Evolutionary conservation across 2,113 vertebrate species (phyloP).

Genomic region (Nibea albiflora): DNA sequence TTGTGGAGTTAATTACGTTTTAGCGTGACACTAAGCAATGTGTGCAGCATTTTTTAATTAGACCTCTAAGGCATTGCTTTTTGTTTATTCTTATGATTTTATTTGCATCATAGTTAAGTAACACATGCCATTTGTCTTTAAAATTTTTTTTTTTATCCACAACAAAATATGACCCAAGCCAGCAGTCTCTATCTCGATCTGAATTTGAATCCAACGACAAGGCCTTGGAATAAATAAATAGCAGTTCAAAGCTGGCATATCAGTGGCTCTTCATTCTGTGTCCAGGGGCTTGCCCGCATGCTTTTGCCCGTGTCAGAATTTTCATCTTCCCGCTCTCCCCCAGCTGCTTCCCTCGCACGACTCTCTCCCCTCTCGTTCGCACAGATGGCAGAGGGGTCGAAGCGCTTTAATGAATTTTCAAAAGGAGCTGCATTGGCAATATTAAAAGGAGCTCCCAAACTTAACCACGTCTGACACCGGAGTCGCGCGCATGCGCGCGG

Average conservation of each 20-base stretch:
- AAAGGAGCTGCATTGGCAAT: conserved; percentile 77
- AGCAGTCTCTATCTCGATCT: conserved; percentile 44
- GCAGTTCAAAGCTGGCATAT: conserved; percentile 67
- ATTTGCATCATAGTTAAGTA: conserved; percentile 13
- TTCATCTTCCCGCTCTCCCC: conserved; percentile 74
- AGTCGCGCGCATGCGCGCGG: conserved; percentile 18
- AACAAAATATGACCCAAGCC: conserved; percentile 24
- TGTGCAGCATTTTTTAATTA: conserved; percentile 69
- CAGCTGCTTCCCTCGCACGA: conserved; percentile 58
- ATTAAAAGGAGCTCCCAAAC: conserved; percentile 79
- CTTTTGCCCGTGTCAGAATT: conserved; percentile 71
- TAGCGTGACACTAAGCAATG: conserved; percentile 51
- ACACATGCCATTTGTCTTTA: conserved; percentile 53
- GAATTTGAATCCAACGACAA: conserved; percentile 58
- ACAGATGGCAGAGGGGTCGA: conserved; percentile 80
- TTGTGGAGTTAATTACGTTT: conserved; percentile 61
- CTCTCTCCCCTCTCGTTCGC: conserved; percentile 48
- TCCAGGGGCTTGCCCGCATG: conserved; percentile 50
- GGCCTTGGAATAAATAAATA: conserved; percentile 68
- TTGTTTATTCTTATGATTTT: background rate
- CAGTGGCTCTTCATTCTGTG: conserved; percentile 52
- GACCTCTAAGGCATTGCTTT: conserved; percentile 48
- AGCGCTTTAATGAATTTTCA: conserved; percentile 84
- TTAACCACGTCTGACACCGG: conserved; percentile 69
- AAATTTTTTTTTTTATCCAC: conserved; percentile 13